Percentiles rank a stretch among this genome's conserved stretches.
phyloP scores from a whole-genome alignment of 2,888 invertebrate genomes.

The Tachina grossa region DNA sequence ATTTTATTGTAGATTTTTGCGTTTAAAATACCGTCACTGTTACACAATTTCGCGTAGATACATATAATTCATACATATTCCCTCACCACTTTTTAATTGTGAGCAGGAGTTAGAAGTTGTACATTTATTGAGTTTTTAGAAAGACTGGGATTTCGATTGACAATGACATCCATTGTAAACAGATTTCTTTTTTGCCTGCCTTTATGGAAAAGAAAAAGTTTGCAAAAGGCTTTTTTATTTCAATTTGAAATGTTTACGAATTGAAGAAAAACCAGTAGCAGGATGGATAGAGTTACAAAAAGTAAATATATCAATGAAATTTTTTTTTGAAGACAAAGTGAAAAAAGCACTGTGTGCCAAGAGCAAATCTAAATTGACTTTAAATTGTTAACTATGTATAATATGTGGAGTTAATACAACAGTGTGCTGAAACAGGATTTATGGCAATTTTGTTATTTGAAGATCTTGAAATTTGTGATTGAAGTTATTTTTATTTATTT shows the following conservation, averaged over 20 bases:
- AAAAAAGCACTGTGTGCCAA: slow-evolving; percentile 43
- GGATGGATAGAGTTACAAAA: slow-evolving; percentile 56
- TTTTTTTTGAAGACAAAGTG: slow-evolving; percentile 26
- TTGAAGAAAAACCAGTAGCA: slow-evolving; percentile 39
- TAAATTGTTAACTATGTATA: slow-evolving; percentile 33
- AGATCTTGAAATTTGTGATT: neutral
- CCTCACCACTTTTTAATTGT: neutral
- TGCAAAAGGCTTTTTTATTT: slow-evolving; percentile 34
- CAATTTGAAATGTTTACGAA: slow-evolving; percentile 23
- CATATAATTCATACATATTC: slow-evolving; percentile 6
- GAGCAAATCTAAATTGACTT: slow-evolving; percentile 54
- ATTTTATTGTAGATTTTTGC: slow-evolving; percentile 59
- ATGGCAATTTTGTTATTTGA: neutral
- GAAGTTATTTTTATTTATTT: too few relatives aligned
- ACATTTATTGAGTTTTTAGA: slow-evolving; percentile 61
- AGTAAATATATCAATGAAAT: slow-evolving; percentile 69
- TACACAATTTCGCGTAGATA: slow-evolving; percentile 62
- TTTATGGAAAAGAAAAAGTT: slow-evolving; percentile 63
- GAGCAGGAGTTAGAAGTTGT: slow-evolving; percentile 42
- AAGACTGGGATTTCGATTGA: slow-evolving; percentile 48
- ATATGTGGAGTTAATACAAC: neutral
- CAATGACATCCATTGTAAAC: slow-evolving; percentile 73
- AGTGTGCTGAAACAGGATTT: neutral
- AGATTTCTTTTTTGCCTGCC: slow-evolving; percentile 54
- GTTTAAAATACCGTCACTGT: slow-evolving; percentile 63